These are phyloP conservation scores for Linurgus olivaceus DNA, from an alignment of 2,797 vertebrate species.

Conservation along the genomic window DNA sequence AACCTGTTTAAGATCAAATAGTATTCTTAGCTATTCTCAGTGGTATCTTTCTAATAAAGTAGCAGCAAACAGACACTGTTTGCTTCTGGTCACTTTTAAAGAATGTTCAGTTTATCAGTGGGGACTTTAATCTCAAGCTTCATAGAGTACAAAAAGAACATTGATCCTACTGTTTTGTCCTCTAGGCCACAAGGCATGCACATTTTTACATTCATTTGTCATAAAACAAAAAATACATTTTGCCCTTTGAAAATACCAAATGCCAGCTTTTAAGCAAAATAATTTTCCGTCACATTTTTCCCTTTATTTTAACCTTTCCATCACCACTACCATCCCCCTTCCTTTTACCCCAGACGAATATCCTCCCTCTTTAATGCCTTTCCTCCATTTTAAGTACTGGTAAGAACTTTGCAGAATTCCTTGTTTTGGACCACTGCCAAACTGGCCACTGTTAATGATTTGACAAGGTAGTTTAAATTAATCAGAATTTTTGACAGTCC, in stretches of 20 bases:
- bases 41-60: constrained; percentile 85
- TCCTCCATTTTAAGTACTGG: not conserved
- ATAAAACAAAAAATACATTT: constrained; percentile 72
- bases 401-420: constrained; percentile 36
- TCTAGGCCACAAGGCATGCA: constrained; percentile 75
- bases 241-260: constrained; percentile 72
- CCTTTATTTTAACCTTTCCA: constrained; percentile 62
- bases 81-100: constrained; percentile 85
- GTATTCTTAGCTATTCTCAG: constrained; percentile 81
- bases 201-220: constrained; percentile 73
- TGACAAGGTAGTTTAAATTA: constrained; percentile 27
- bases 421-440: constrained; percentile 46
- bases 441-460: constrained; percentile 35
- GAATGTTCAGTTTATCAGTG: constrained; percentile 82
- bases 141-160: constrained; percentile 82
- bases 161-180: constrained; percentile 76
- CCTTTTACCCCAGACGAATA: constrained; percentile 40
- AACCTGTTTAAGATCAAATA: constrained; percentile 86
- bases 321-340: not conserved
- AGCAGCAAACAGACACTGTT: constrained; percentile 83
- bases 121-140: constrained; percentile 83
- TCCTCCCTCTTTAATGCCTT: constrained; percentile 6
- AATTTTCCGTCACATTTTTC: constrained; percentile 55
- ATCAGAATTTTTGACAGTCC: constrained; percentile 28
- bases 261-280: constrained; percentile 64